Conservation (phyloP, 2,797 vertebrate species). For the Siniperca undulata region DNA sequence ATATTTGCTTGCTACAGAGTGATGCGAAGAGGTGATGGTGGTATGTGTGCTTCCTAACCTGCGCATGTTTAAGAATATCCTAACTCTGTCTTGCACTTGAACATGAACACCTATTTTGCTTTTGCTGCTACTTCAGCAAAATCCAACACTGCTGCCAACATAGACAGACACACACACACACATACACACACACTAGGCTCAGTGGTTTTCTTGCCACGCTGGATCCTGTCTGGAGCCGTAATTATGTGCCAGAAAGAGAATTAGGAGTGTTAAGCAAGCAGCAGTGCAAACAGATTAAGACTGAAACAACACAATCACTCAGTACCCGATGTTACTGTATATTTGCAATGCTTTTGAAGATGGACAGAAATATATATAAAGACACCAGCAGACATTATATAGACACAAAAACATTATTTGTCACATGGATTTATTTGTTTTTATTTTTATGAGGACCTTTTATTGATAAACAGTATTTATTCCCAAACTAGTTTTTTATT, state of each 20-base stretch:
- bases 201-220: conserved; percentile 5
- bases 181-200: neutral
- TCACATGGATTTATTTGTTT: neutral
- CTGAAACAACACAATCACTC: conserved; percentile 18
- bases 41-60: neutral
- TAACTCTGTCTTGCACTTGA: conserved; percentile 13
- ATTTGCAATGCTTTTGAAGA: neutral
- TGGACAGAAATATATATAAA: neutral
- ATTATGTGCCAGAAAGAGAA: conserved; percentile 43
- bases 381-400: neutral
- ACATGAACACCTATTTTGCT: neutral
- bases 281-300: conserved; percentile 34
- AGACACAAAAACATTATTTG: neutral
- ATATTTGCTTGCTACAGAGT: neutral
- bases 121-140: neutral
- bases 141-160: neutral
- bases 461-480: neutral
- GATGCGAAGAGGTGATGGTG: neutral
- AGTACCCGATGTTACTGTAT: neutral
- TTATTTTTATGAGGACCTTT: neutral
- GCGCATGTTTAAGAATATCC: conserved; percentile 26
- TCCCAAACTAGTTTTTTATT: neutral
- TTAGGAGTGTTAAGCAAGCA: conserved; percentile 37
- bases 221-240: conserved; percentile 18
- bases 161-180: neutral